Evolutionary conservation across 2,888 invertebrate species (phyloP), one percentile per base, ranked within the genome.

Genomic region (Sminthurides aquaticus): DNA sequence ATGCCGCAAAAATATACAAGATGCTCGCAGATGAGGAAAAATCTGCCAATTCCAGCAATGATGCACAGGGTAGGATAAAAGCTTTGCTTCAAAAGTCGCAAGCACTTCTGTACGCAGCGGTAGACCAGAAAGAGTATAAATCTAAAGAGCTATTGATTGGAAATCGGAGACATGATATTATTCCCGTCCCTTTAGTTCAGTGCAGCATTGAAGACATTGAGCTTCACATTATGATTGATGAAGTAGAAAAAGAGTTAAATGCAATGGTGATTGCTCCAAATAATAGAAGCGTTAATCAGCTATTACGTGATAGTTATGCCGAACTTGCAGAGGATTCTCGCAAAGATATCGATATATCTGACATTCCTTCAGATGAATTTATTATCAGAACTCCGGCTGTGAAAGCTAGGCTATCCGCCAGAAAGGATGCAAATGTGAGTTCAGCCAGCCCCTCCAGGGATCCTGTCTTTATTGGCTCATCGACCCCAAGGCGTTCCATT

Each of bases 1-100:
- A 34, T 26, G 27, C 55, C 24, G 62, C 62, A 3, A 55, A 62
- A 56, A 55, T 62, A 18, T 62, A 62, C 62, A 62, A 57, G n/a
- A 5, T 56, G 5, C 20, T 62, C 2, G 62, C 62, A 11, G 62
- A 62, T 26, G 62, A 62, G 26, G 62, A 62, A 27, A 25, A 34
- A 8, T 24, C 18, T 54, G 5, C 28, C 24, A 22, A 18, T 5
- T n/a, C 26, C 18, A 43, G 27, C 26, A 5, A 48, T 8, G 62
- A 62, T 27, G 11, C 8, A 3, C 49, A 49, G 3, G 43, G 2
- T 2, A 34, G 55, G 34, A 18, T n/a, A 15, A 62, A 62, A 22
- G 62, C 62, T 18, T 22, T 62, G 15, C 27, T 62, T 25, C 55
- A 56, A 29, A 55, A 62, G 55, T 28, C 62, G 1, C 26, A 56